Evolutionary conservation across 2,888 invertebrate genomes (phyloP).

Genomic region (Lasioglossum zephyrum): DNA sequence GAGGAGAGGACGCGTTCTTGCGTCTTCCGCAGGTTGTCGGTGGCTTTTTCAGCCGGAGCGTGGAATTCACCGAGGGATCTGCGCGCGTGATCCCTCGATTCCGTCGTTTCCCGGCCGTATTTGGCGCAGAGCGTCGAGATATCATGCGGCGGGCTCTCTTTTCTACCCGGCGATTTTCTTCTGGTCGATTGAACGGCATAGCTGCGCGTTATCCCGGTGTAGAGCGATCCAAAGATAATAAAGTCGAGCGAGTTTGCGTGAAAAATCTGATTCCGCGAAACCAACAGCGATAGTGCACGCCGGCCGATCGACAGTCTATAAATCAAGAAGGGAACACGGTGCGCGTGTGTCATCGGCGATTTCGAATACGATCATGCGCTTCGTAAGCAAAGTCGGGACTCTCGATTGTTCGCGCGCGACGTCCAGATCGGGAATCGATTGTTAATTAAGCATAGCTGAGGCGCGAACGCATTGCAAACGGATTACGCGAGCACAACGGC

Average conservation of each 20-base stretch:
- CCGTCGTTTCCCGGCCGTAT: constrained; percentile 52
- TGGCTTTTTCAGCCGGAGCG: constrained; percentile 63
- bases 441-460: constrained; percentile 23
- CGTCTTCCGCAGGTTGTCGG: constrained; percentile 62
- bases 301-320: not conserved
- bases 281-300: not conserved
- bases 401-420: constrained; percentile 18
- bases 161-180: not conserved
- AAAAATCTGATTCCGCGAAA: not conserved
- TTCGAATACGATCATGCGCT: constrained; percentile 22
- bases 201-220: not conserved
- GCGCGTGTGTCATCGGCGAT: constrained; percentile 2
- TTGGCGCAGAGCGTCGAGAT: constrained; percentile 21
- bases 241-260: not conserved
- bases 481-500: not conserved
- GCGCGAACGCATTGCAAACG: not conserved
- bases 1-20: constrained; percentile 68
- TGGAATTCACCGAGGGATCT: constrained; percentile 67
- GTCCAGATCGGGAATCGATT: constrained; percentile 6
- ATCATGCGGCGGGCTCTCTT: not conserved
- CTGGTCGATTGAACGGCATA: constrained; percentile 18
- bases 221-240: constrained; percentile 33
- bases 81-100: constrained; percentile 50
- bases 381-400: constrained; percentile 10
- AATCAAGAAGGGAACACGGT: not conserved